A percentile compares a stretch with the other conserved stretches of the same genome.
phyloP scores from a whole-genome alignment of 2,888 invertebrate genomes.

The Schizaphis graminum region DNA sequence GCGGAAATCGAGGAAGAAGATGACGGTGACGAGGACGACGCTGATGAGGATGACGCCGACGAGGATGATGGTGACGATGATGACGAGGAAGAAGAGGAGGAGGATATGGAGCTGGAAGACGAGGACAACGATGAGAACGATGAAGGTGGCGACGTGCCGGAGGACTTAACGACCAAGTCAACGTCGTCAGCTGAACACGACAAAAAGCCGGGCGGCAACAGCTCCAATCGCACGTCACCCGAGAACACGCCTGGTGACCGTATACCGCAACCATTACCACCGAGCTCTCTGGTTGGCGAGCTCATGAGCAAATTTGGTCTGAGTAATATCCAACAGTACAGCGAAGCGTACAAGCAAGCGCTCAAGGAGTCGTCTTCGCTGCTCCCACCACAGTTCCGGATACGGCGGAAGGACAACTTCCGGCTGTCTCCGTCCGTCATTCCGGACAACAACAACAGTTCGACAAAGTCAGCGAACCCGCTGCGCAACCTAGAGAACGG shows the following conservation, averaged over 20 bases:
- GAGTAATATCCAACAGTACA: conserved; percentile 94
- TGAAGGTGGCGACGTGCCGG: conserved; percentile 77
- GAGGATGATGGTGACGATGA: conserved; percentile 83
- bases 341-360: conserved; percentile 95
- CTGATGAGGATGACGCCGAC: conserved; percentile 73
- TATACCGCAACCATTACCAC: conserved; percentile 67
- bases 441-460: conserved; percentile 70
- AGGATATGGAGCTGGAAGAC: conserved; percentile 67
- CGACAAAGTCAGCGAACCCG: conserved; percentile 68
- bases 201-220: conserved; percentile 66
- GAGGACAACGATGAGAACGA: conserved; percentile 77
- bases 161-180: conserved; percentile 77
- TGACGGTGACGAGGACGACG: conserved; percentile 75
- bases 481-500: conserved; percentile 73
- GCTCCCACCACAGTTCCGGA: conserved; percentile 73
- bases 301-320: conserved; percentile 97
- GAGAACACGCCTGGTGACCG: conserved; percentile 69
- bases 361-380: conserved; percentile 91
- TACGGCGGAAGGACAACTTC: conserved; percentile 74
- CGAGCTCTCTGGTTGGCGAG: conserved; percentile 88
- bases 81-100: conserved; percentile 70
- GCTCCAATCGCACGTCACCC: conserved; percentile 67
- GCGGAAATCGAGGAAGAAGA: conserved; percentile 73
- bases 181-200: conserved; percentile 70
- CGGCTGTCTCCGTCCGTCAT: conserved; percentile 69